Evolutionary conservation across 2,888 invertebrate genomes (phyloP).

Genomic region (Temnothorax ravouxi): DNA sequence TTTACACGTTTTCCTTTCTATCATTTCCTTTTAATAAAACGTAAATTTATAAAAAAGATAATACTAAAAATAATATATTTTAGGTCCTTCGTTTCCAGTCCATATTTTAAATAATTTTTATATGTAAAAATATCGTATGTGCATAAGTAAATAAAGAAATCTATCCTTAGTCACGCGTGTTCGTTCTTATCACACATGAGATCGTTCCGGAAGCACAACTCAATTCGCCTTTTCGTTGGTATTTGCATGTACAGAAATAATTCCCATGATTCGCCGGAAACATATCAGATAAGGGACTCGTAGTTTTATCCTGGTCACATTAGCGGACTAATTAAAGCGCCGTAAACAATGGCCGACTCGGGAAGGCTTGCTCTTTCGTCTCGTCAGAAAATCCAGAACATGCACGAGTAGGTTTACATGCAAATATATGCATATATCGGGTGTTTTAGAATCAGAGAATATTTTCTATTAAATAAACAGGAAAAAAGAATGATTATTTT

Average conservation of each 20-base stretch:
- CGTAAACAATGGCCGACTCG: conserved; percentile 70
- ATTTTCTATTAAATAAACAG: not conserved
- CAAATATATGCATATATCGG: not conserved
- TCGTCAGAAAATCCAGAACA: conserved; percentile 65
- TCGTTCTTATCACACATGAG: conserved; percentile 64
- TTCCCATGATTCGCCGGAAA: conserved; percentile 81
- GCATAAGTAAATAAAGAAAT: conserved; percentile 43
- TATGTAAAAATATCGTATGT: not conserved
- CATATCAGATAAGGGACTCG: conserved; percentile 74
- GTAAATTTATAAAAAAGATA: not conserved
- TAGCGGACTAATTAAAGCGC: conserved; percentile 76
- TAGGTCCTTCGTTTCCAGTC: not conserved
- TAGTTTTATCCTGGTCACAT: conserved; percentile 68
- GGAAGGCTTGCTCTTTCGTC: conserved; percentile 44
- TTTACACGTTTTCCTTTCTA: too few species aligned
- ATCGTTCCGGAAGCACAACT: conserved; percentile 83
- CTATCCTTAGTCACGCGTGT: conserved; percentile 71
- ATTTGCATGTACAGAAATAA: conserved; percentile 85
- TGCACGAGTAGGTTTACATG: not conserved
- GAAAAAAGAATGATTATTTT: not conserved
- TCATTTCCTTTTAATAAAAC: not conserved
- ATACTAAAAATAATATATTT: not conserved
- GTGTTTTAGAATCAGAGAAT: not conserved
- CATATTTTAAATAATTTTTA: not conserved
- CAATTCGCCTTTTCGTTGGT: conserved; percentile 81